Evolutionary conservation across 1,140 invertebrate genomes (phyloP).

Genomic region (Brachionus rubens): DNA sequence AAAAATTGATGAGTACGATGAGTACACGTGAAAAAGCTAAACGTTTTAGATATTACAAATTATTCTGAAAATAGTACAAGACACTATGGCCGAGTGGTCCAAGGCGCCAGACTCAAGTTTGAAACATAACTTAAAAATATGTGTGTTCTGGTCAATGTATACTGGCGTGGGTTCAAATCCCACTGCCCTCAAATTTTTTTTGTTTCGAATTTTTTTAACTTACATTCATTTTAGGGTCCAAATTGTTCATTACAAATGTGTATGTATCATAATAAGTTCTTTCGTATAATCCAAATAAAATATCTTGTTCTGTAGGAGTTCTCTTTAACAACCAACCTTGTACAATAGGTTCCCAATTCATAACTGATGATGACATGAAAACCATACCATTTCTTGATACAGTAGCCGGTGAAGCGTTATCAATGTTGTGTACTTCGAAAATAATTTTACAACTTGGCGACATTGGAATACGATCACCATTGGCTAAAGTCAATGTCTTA

Average conservation of each 20-base stretch:
- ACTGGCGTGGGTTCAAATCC: too few species aligned
- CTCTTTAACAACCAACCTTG: slow-evolving; percentile 77
- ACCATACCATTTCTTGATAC: slow-evolving; percentile 94
- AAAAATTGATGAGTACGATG: too few species aligned
- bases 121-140: too few species aligned
- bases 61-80: too few species aligned
- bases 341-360: slow-evolving; percentile 81
- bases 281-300: slow-evolving; percentile 74
- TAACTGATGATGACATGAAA: slow-evolving; percentile 90
- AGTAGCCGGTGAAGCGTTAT: slow-evolving; percentile 91
- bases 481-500: slow-evolving; percentile 79
- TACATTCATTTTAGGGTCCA: slow-evolving; percentile 77
- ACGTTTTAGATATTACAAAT: too few species aligned
- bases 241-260: slow-evolving; percentile 76
- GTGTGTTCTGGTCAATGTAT: too few species aligned
- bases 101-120: too few species aligned
- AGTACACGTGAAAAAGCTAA: too few species aligned
- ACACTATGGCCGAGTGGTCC: too few species aligned
- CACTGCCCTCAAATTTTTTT: too few species aligned
- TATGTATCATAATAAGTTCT: slow-evolving; percentile 75
- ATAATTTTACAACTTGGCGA: slow-evolving; percentile 87
- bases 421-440: slow-evolving; percentile 92
- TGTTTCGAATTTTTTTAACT: not conserved
- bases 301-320: slow-evolving; percentile 68
- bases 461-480: slow-evolving; percentile 88